Evolutionary conservation across 2,113 vertebrate genomes (phyloP), one percentile per base, ranked within the genome.

Genomic region (Daubentonia madagascariensis): DNA sequence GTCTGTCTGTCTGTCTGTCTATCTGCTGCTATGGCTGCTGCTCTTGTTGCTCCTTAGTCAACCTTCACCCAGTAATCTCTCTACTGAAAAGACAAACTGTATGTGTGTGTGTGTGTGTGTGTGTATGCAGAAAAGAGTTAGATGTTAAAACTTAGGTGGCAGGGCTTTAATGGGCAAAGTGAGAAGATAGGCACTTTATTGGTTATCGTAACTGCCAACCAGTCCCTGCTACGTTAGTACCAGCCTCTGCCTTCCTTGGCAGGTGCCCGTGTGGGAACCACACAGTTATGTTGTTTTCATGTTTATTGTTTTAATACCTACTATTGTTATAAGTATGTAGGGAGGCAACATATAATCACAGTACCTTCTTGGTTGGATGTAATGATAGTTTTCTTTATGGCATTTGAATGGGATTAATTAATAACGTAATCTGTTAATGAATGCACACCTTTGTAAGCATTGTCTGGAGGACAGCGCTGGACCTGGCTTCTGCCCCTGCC

Each of bases 381-480:
- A 70, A 76, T 63, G 63, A 50, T 48, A 35, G 1, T 75, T 80
- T 72, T 83, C 43, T 20, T 40, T 43, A 17, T 30, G 52, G 59
- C 11, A 17, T 48, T 85, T 65, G 91, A 78, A 68, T 35, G 32
- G 91, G 73, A 81, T 8, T n/a, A 50, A 11, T 54, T 37, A 75
- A 45, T 12, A 28, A 4, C 35, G 13, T 13, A 16, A 17, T 35
- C 37, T 91, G 4, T 75, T 79, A 25, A 32, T 30, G 25, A 9
- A 10, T 0, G 6, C 10, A 8, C 20, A 18, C 6, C 5, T 88
- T 40, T 28, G 3, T 32, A 5, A 11, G 52, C 54, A 1, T 12
- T 57, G 22, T 76, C 35, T 43, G 45, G 16, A 61, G 30, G 37
- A 17, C 6, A 72, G 40, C 18, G 8, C n/a, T 28, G 1, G 20